Evolutionary conservation across 2,113 vertebrate genomes (phyloP), one percentile per base, ranked within the genome.

Genomic region (Chamaetylas fuelleborni): DNA sequence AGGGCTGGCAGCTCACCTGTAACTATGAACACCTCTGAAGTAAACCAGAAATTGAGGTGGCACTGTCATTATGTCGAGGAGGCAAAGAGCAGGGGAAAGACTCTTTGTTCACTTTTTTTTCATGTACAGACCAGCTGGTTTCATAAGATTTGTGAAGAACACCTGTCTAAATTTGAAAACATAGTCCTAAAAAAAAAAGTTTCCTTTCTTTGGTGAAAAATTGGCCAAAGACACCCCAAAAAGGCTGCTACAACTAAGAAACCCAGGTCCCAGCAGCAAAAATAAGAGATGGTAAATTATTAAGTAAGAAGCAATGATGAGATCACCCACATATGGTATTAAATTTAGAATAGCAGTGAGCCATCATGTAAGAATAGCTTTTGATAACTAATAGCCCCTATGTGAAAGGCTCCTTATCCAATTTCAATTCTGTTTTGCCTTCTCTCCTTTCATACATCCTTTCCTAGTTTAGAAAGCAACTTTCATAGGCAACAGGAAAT

Each of bases 281-380:
- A 79, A 23, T 26, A 64, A 67, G 36, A 36, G 5, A 57, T 70
- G n/a, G 6, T 34, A 80, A 58, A 84, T 69, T 81, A 61, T 50
- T 47, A 85, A 86, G 36, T 34, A 92, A 86, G 78, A 91, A 84
- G 45, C 56, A 80, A 38, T 54, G 62, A 72, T 78, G 72, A 94
- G 51, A 73, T 90, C 85, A 88, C 26, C 47, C 15, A 25, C 58
- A 28, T 77, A 62, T 0, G 6, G 34, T 43, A 83, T 88, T 86
- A 77, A 66, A 94, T 91, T 85, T 61, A 85, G 81, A 91, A 81
- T 45, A 91, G n/a, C 91, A 92, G 58, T 53, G 57, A 94, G 47
- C 85, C 71, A 77, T 88, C 81, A 54, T 29, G 38, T 82, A 94
- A 95, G 91, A 97, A 95, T 95, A 95, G 90, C 53, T 95, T 92